phyloP scores from a whole-genome alignment of 2,888 invertebrate genomes.

The Nomada flava region DNA sequence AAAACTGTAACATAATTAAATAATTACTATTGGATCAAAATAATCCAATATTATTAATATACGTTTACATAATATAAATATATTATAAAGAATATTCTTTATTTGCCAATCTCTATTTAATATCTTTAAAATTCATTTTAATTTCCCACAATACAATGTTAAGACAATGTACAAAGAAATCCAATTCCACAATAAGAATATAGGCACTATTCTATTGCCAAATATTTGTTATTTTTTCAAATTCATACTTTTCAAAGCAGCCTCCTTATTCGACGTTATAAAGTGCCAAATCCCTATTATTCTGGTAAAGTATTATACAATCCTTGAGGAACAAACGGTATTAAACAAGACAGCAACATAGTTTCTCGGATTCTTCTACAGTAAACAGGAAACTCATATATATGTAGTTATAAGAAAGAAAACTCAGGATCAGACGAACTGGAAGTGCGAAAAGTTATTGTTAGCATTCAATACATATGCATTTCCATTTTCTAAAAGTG shows the following conservation, averaged over 20 bases:
- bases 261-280: not conserved
- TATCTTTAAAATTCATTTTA: too few species aligned
- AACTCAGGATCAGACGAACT: conserved; percentile 17
- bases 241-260: too few species aligned
- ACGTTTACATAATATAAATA: not conserved
- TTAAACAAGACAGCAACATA: not conserved
- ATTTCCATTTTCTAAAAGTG: conserved; percentile 13
- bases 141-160: too few species aligned
- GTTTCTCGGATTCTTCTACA: not conserved
- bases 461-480: conserved; percentile 30
- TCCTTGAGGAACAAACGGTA: not conserved
- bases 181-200: too few species aligned
- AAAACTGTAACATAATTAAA: too few species aligned
- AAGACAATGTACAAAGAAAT: too few species aligned
- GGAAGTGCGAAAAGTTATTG: conserved; percentile 27
- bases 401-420: conserved; percentile 8
- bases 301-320: not conserved
- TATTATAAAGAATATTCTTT: not conserved
- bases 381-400: conserved; percentile 30
- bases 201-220: not conserved
- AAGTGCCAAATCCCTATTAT: not conserved
- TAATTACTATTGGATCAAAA: too few species aligned
- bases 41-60: too few species aligned
- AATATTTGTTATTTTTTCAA: not conserved
- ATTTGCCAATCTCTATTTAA: too few species aligned